Percentiles rank a stretch among this genome's conserved stretches.
These are phyloP conservation scores for Polymixis flavicincta DNA, from an alignment of 2,888 invertebrate genomes.

Conservation along the genomic window DNA sequence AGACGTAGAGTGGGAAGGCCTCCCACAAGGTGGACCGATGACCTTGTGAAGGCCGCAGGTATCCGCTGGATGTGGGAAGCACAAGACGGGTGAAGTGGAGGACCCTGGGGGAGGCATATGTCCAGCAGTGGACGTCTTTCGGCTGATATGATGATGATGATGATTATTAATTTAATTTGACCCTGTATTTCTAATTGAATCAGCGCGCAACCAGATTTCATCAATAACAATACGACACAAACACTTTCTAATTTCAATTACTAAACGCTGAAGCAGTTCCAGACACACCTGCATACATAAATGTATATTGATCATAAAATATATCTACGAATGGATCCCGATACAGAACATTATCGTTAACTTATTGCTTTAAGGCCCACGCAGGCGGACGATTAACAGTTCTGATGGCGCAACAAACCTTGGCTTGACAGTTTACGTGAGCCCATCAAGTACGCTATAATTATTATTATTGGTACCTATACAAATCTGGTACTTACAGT, in stretches of 20 bases:
- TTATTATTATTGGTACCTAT: not conserved
- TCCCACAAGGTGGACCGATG: too few species aligned
- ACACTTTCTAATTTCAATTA: slow-evolving; percentile 43
- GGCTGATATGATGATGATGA: too few species aligned
- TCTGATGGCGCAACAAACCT: slow-evolving; percentile 20
- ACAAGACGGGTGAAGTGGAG: too few species aligned
- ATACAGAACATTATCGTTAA: slow-evolving; percentile 39
- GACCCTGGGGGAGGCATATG: too few species aligned
- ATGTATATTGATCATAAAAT: slow-evolving; percentile 46
- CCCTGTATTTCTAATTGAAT: too few species aligned
- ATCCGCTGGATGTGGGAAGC: too few species aligned
- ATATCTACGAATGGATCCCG: slow-evolving; percentile 34
- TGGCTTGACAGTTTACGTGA: slow-evolving; percentile 2
- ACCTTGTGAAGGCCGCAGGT: too few species aligned
- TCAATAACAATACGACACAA: not conserved
- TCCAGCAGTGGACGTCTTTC: too few species aligned
- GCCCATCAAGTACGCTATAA: slow-evolving; percentile 11
- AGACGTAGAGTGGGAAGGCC: too few species aligned
- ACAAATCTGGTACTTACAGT: not conserved
- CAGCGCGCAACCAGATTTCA: slow-evolving; percentile 13
- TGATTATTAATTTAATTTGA: too few species aligned
- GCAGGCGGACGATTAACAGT: slow-evolving; percentile 35
- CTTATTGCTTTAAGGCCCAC: slow-evolving; percentile 24
- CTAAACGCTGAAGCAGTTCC: slow-evolving; percentile 13
- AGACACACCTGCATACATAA: slow-evolving; percentile 40